Evolutionary conservation across 2,113 vertebrate species (phyloP), one percentile per base, ranked within the genome.

Genomic region (Phodopus roborovskii): DNA sequence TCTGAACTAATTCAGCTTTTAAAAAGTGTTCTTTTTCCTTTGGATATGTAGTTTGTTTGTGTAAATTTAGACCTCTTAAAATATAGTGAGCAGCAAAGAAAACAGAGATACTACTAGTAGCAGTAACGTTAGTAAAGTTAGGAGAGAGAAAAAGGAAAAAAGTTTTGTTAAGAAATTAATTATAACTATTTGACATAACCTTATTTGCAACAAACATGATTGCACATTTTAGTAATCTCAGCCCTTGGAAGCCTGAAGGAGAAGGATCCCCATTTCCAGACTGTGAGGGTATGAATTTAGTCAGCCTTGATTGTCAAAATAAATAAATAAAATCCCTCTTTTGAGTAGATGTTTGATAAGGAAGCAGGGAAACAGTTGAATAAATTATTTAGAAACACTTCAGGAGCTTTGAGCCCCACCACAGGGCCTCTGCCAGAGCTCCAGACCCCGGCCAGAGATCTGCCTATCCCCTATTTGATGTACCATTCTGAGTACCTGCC

Each of bases 1-100:
- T 91, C 45, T 78, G 48, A 8, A 60, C 45, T 70, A 45, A 87
- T 92, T 77, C n/a, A 42, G 30, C 26, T n/a, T 74, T 58, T 58
- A 77, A 62, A 73, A 70, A 66, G 10, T 75, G 33, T 6, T 64
- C 50, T 73, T 93, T 96, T 53, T 56, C 15, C 64, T 17, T 78
- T n/a, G 60, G 83, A 70, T 36, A 20, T 30, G 22, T 84, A 85
- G 33, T 39, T 84, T 83, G 15, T 36, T 58, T 92, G 48, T 74
- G 58, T 3, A 24, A 96, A 90, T 2, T 48, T 58, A 74, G 70
- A 64, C 11, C 13, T 75, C 85, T 71, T 66, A 77, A 92, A 94
- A 84, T 74, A 64, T 75, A 77, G 77, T 45, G 56, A 77, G 39
- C 10, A 74, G 36, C 50, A 79, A 92, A 48, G 26, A 86, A 97